Evolutionary conservation across 2,888 invertebrate species (phyloP).

Genomic region (Aphodius sticticus): DNA sequence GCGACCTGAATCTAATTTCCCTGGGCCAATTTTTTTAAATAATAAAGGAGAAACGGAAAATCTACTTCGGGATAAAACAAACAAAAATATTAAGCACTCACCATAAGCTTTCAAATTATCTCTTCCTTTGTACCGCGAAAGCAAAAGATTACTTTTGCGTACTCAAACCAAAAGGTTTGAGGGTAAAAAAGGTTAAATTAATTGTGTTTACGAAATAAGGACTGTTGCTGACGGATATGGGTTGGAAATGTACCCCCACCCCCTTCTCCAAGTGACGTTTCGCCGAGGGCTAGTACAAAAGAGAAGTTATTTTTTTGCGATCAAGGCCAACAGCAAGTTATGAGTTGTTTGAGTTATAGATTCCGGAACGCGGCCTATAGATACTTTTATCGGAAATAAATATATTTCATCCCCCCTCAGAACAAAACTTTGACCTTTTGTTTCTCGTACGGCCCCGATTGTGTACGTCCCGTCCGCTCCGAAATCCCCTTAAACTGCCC

Average conservation of each 20-base stretch:
- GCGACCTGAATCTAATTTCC: not conserved
- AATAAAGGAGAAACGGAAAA: not conserved
- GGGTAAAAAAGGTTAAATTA: not conserved
- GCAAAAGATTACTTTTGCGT: not conserved
- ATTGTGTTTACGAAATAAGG: not conserved
- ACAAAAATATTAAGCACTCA: not conserved
- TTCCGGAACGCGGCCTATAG: not conserved
- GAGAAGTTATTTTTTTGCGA: not conserved
- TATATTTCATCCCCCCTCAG: constrained; percentile 4
- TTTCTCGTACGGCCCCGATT: not conserved
- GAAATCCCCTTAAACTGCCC: not conserved
- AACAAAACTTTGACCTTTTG: constrained; percentile 4
- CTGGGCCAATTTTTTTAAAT: not conserved
- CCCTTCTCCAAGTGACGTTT: not conserved
- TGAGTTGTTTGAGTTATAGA: constrained; percentile 4
- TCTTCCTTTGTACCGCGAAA: not conserved
- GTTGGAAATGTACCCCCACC: not conserved
- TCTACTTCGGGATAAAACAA: not conserved
- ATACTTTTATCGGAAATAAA: not conserved
- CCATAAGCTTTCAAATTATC: not conserved
- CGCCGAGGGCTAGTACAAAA: not conserved
- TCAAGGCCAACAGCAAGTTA: not conserved
- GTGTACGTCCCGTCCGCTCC: not conserved
- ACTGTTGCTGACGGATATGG: not conserved
- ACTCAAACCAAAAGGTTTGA: not conserved